Base-by-base conservation (phyloP, 2,113 vertebrate genomes). In the Phyllopteryx taeniolatus region DNA sequence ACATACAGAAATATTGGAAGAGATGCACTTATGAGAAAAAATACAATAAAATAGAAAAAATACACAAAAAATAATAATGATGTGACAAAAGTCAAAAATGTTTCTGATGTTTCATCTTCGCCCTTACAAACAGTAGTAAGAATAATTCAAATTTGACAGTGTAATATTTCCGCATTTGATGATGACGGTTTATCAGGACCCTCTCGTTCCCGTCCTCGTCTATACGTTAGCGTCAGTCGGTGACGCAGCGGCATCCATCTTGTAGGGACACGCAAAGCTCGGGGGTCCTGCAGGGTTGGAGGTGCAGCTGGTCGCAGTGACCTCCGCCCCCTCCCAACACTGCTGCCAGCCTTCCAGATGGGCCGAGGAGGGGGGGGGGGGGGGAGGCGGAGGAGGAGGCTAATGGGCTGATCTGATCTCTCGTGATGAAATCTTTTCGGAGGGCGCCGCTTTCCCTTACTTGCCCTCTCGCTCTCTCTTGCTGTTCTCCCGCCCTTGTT, bases 241-340 rank as follows among this genome's bases (percentile, higher is more conserved):
- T 86, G 86, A 87, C 77, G 74, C 83, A 84, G 85, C 84, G 63
- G 65, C 77, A 67, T 79, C 80, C 64, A 61, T 66, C 68, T 75
- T 84, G 69, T 73, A 78, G 67, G 49, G n/a, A 71, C 59, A 75
- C 68, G 70, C 71, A 27, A 46, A 47, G 64, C 43, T 47, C 47
- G 64, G 69, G 74, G 71, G 83, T 81, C 82, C 72, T 68, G 8
- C 9, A 67, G 80, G 83, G 87, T 68, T 87, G 74, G 85, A 82
- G 82, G 79, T 87, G 78, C 88, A 89, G 90, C 87, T 91, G 88
- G 90, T 84, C 79, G 27, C 74, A 71, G 53, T 89, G 87, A 91
- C 83, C 87, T 44, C 82, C 83, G 63, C 86, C 83, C 64, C 63
- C 35, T 65, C 27, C 47, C 20, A 33, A 71, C 70, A 64, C 74